Evolutionary conservation across 2,888 invertebrate genomes (phyloP), one percentile per base, ranked within the genome.

Genomic region (Nysson spinosus): DNA sequence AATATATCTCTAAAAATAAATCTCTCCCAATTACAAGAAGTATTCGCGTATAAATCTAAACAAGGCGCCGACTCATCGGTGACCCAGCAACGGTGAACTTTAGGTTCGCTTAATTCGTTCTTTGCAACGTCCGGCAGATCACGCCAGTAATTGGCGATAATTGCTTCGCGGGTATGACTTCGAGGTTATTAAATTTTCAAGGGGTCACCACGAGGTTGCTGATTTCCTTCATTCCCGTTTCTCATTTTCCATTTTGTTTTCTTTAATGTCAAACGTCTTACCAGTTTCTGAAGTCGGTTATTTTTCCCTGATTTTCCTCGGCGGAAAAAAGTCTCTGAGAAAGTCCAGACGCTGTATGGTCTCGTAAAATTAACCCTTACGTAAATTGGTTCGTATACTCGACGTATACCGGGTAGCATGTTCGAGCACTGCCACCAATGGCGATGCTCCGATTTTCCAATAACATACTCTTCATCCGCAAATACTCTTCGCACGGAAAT

Each of bases 41-140:
- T n/a, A n/a, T n/a, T n/a, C n/a, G n/a, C n/a, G n/a, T n/a, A n/a
- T n/a, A n/a, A n/a, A n/a, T n/a, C n/a, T n/a, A n/a, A n/a, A n/a
- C n/a, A n/a, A 9, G 16, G 5, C 4, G 17, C 4, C 9, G 5
- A 1, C 35, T 14, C 12, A 9, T 35, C 9, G 4, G 24, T 7
- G 9, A 12, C 5, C 17, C 17, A 35, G 14, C 9, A 19, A 17
- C 54, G 56, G 39, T 77, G 61, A 77, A 74, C 69, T 77, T 69
- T 61, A 30, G 56, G 72, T 54, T 71, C 76, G 54, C 46, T 76
- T 76, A 77, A 78, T 77, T 76, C 72, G 74, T 75, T 72, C 51
- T 40, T 63, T 39, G 42, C 19, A 58, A 61, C 47, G 54, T 56
- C 47, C 56, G 62, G 35, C 44, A 64, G 62, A 40, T 60, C 60